phyloP scores from a whole-genome alignment of 2,797 vertebrate genomes.

The Astyanax mexicanus region DNA sequence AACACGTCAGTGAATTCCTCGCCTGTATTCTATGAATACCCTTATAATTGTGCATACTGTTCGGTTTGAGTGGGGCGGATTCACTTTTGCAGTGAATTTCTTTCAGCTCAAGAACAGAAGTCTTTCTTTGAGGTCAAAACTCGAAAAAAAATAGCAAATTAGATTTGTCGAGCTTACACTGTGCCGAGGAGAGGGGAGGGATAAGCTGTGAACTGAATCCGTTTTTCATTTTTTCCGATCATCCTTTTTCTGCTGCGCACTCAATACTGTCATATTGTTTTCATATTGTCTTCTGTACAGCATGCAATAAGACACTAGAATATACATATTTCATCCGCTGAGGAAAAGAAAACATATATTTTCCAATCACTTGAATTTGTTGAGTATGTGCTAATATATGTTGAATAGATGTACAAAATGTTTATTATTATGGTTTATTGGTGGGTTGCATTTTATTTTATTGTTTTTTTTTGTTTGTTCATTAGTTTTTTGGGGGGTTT shows the following conservation, averaged over 20 bases:
- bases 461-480: constrained; percentile 72
- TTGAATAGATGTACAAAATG: constrained; percentile 82
- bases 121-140: constrained; percentile 63
- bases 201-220: constrained; percentile 81
- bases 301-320: constrained; percentile 81
- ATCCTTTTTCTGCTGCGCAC: constrained; percentile 68
- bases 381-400: constrained; percentile 75
- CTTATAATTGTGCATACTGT: constrained; percentile 73
- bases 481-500: too few species aligned
- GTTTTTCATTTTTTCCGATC: constrained; percentile 70
- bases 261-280: constrained; percentile 73
- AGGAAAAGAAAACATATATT: constrained; percentile 66
- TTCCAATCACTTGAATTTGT: constrained; percentile 73
- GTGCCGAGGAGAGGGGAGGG: constrained; percentile 87
- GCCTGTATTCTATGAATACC: constrained; percentile 89
- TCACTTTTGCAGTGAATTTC: constrained; percentile 58
- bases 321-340: constrained; percentile 58
- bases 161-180: constrained; percentile 93
- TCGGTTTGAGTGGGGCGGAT: constrained; percentile 69
- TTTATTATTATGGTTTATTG: constrained; percentile 71
- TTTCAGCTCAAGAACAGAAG: constrained; percentile 27
- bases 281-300: constrained; percentile 78
- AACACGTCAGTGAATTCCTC: constrained; percentile 68
- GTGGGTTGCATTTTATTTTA: constrained; percentile 58
- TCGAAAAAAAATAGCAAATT: constrained; percentile 74